phyloP scores from a whole-genome alignment of 1,140 invertebrate genomes.

The Delia radicum region DNA sequence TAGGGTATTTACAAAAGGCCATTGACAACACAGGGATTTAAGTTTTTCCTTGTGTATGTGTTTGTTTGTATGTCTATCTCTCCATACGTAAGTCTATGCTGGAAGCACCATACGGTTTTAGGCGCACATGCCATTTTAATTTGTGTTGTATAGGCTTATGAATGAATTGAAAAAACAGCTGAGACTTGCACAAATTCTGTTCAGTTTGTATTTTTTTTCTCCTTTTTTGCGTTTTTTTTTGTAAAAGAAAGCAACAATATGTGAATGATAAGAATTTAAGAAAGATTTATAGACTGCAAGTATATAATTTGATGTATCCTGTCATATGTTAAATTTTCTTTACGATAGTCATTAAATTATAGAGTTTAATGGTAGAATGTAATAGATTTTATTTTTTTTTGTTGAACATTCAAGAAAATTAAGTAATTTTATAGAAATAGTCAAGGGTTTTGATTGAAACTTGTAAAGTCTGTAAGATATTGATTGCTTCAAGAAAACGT shows the following conservation, averaged over 20 bases:
- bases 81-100: background rate
- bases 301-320: background rate
- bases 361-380: background rate
- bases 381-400: background rate
- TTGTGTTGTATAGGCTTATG: background rate
- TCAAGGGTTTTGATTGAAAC: too few species aligned
- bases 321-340: background rate
- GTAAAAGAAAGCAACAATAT: background rate
- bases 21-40: background rate
- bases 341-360: background rate
- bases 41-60: background rate
- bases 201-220: background rate
- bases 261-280: background rate
- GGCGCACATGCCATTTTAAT: constrained; percentile 1
- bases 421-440: too few species aligned
- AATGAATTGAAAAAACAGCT: background rate
- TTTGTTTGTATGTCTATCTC: background rate
- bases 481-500: too few species aligned
- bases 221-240: background rate
- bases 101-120: background rate
- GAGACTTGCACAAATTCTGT: background rate
- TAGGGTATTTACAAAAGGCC: background rate
- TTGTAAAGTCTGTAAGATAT: too few species aligned
- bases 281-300: constrained; percentile 1
- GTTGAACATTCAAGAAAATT: too few species aligned